Evolutionary conservation across 1,140 invertebrate species (phyloP), one percentile per base, ranked within the genome.

Genomic region (Drosophila kohkoa): DNA sequence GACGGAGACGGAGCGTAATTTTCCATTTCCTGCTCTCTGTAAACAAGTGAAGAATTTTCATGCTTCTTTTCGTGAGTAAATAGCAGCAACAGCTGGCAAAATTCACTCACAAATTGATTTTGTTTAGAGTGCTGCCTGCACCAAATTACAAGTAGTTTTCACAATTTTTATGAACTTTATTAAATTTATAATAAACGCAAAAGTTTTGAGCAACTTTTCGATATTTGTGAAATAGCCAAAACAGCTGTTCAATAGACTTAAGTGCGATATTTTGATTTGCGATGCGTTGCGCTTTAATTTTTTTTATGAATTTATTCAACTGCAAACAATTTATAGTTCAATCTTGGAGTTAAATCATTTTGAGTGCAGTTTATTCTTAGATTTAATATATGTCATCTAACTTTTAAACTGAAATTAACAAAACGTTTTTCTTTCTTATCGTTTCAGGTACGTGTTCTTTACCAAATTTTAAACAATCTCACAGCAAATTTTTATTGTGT

Each of bases 381-480:
- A 52, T 5, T 13, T 58, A 32, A 1, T 0, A 32, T 35, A 25
- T 25, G 20, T 25, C 4, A 25, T 25, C 10, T 8, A 20, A 57
- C 55, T 48, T 49, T 41, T 57, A 13, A 59, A 52, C 20, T 64
- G 35, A 41, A n/a, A 41, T 25, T 38, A 41, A 15, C 35, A 11
- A 38, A 10, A 38, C 8, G 8, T 74, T 49, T 25, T 46, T 64
- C 5, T 32, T 41, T 69, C 3, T 74, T 41, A 11, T 28, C 35
- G 25, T 70, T 70, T 20, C 72, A 75, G 72, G 72, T 75, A 75
- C 51, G 72, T 75, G 58, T 70, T 74, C 46, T 51, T 32, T 32
- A 51, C n/a, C 13, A 32, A 28, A 69, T 38, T 62, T 43, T 35
- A 20, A 54, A 49, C 49, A 30, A 38, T 38, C 38, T 57, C n/a